phyloP scores from a whole-genome alignment of 1,140 invertebrate genomes.

The Drosophila orosa region DNA sequence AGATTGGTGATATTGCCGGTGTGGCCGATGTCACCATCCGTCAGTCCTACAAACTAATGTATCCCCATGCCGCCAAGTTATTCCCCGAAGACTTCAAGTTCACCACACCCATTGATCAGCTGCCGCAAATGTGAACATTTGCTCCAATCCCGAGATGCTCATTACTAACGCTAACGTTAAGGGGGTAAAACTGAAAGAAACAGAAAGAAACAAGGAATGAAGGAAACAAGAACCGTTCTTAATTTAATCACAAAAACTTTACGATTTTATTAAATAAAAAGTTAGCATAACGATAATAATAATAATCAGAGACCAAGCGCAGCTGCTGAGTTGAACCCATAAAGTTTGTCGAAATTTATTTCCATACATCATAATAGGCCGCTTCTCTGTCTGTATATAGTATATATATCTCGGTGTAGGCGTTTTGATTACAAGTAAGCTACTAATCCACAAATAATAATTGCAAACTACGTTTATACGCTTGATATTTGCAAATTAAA shows the following conservation, averaged over 20 bases:
- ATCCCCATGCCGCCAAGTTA: constrained; percentile 94
- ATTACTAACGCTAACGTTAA: constrained; percentile 53
- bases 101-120: constrained; percentile 95
- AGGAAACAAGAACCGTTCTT: constrained; percentile 32
- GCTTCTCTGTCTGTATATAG: constrained; percentile 25
- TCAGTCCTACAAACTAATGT: constrained; percentile 99
- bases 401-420: constrained; percentile 33
- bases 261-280: constrained; percentile 70
- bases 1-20: constrained; percentile 99
- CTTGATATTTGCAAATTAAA: constrained; percentile 19
- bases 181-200: too few relatives aligned
- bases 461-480: constrained; percentile 24
- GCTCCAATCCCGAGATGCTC: constrained; percentile 49
- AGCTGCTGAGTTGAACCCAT: constrained; percentile 35
- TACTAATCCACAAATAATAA: constrained; percentile 26
- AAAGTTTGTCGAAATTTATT: constrained; percentile 34
- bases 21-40: constrained; percentile 99
- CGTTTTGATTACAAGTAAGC: constrained; percentile 28
- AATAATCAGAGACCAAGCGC: constrained; percentile 23
- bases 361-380: constrained; percentile 17
- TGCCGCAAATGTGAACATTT: constrained; percentile 91
- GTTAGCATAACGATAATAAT: constrained; percentile 48
- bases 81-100: constrained; percentile 99
- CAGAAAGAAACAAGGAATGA: too few relatives aligned
- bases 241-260: constrained; percentile 57